Conservation (phyloP, 2,113 vertebrate species). For the Burhinus oedicnemus region DNA sequence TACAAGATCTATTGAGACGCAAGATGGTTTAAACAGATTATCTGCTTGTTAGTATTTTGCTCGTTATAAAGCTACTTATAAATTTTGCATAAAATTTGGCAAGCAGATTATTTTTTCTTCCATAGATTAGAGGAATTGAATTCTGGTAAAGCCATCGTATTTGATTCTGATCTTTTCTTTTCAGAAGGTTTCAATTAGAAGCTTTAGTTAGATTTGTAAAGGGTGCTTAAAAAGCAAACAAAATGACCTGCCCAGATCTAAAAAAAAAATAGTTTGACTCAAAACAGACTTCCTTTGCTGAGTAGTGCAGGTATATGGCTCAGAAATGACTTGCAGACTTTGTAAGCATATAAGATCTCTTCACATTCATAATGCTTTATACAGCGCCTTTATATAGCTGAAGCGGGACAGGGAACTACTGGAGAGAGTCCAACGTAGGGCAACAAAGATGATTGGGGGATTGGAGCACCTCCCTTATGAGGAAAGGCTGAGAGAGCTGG, state of each 20-base stretch:
- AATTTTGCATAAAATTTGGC: background rate
- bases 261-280: background rate
- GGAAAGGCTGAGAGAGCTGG: no score
- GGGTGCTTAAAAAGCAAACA: background rate
- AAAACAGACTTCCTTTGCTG: background rate
- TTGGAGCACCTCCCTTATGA: no score
- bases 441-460: no score
- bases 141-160: background rate
- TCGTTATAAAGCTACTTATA: background rate
- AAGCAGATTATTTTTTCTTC: background rate
- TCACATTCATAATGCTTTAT: background rate
- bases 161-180: background rate
- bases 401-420: no score
- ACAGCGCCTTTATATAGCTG: background rate
- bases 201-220: background rate
- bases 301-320: background rate
- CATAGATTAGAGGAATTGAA: background rate
- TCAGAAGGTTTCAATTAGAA: background rate
- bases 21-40: background rate
- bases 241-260: background rate
- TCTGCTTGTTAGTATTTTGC: background rate
- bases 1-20: background rate
- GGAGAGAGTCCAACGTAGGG: no score
- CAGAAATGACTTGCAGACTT: background rate
- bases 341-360: background rate